Conservation (phyloP, 2,797 vertebrate species). For the Anableps anableps region DNA sequence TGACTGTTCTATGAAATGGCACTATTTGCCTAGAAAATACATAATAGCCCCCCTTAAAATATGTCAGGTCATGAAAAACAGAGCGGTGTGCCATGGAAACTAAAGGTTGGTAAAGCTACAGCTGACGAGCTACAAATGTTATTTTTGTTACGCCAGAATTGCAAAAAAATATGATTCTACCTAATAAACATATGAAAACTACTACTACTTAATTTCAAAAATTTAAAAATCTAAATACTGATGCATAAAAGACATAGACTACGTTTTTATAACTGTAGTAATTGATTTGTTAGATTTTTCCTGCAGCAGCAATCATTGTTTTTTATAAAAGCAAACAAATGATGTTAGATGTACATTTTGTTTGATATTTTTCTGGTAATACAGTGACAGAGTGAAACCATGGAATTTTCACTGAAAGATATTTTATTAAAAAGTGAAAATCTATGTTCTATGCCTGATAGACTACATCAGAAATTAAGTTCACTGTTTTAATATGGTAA, state of each 20-base stretch:
- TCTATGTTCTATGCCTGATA: constrained; percentile 1
- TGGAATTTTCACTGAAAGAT: neutral
- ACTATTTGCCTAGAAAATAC: too few relatives aligned
- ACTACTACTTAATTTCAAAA: neutral
- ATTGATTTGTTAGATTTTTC: neutral
- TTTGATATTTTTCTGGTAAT: neutral
- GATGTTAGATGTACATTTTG: neutral
- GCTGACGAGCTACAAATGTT: neutral
- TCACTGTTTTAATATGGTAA: neutral
- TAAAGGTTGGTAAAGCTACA: neutral
- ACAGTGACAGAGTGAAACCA: neutral
- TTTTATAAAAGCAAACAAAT: neutral
- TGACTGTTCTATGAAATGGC: too few relatives aligned
- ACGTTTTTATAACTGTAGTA: neutral
- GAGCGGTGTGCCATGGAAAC: neutral
- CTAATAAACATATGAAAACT: neutral
- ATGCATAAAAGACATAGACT: neutral
- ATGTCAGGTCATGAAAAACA: neutral
- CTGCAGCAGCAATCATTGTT: neutral
- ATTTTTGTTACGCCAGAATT: neutral
- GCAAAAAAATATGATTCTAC: neutral
- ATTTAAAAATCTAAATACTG: neutral
- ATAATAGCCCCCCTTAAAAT: too few relatives aligned
- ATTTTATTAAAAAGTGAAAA: neutral
- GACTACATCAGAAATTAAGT: neutral